Conservation (phyloP, 2,888 invertebrate genomes). For the Brenthis ino region DNA sequence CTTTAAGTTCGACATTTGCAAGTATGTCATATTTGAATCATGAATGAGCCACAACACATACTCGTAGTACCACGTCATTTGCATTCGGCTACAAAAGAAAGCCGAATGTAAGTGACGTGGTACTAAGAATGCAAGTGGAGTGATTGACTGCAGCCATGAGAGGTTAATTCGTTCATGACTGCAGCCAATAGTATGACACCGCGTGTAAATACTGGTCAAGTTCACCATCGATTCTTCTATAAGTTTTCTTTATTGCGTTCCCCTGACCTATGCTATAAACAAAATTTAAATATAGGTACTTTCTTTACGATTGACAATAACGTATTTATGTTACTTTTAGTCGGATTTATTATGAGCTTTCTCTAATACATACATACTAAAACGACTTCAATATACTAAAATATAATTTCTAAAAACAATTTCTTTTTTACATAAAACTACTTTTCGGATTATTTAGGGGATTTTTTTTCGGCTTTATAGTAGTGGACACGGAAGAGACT, state of each 20-base stretch:
- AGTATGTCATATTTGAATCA: not conserved
- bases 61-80: no score
- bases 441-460: no score
- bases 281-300: not conserved
- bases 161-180: no score
- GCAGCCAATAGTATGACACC: slow-evolving; percentile 4
- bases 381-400: no score
- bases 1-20: slow-evolving; percentile 12
- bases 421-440: no score
- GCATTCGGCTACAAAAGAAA: no score
- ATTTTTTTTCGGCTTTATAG: no score
- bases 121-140: not conserved
- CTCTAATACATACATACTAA: no score
- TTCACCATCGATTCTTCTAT: slow-evolving; percentile 8
- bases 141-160: slow-evolving; percentile 3
- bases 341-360: no score
- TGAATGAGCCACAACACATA: not conserved
- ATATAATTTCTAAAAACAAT: no score
- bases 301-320: not conserved
- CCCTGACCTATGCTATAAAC: slow-evolving; percentile 9
- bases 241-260: not conserved
- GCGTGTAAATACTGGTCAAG: slow-evolving; percentile 8
- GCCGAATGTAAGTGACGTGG: slow-evolving; percentile 5
- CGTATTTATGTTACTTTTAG: not conserved
- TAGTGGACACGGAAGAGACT: no score